phyloP scores from a whole-genome alignment of 2,888 invertebrate genomes.

The Dione vanillae region DNA sequence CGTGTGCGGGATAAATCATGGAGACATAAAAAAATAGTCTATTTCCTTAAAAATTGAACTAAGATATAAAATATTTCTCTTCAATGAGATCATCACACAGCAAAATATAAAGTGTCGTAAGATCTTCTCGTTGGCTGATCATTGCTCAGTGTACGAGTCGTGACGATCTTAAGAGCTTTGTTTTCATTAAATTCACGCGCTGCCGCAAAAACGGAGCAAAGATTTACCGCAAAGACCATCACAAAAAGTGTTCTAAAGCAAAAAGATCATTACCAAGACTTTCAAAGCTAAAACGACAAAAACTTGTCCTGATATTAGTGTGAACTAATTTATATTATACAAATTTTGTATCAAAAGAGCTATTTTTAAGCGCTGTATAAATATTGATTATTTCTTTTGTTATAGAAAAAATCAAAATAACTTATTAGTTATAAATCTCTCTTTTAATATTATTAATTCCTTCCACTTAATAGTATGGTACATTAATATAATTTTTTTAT shows the following conservation, averaged over 20 bases:
- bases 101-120: neutral
- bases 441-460: too few relatives aligned
- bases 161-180: conserved; percentile 22
- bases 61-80: neutral
- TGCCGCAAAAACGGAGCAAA: conserved; percentile 15
- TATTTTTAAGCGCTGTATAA: neutral
- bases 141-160: conserved; percentile 3
- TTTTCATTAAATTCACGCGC: conserved; percentile 30
- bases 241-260: conserved; percentile 30
- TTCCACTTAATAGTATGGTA: too few relatives aligned
- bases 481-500: too few relatives aligned
- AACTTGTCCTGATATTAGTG: conserved; percentile 24
- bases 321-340: conserved; percentile 10
- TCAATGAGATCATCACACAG: neutral
- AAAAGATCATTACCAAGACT: conserved; percentile 30
- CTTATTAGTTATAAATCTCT: too few relatives aligned
- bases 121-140: conserved; percentile 1
- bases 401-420: too few relatives aligned
- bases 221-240: conserved; percentile 10
- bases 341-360: neutral
- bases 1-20: too few relatives aligned
- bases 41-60: too few relatives aligned
- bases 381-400: too few relatives aligned
- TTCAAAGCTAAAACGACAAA: conserved; percentile 24
- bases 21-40: too few relatives aligned